Conservation (phyloP, 2,113 vertebrate species). For the Myiopsitta monachus region DNA sequence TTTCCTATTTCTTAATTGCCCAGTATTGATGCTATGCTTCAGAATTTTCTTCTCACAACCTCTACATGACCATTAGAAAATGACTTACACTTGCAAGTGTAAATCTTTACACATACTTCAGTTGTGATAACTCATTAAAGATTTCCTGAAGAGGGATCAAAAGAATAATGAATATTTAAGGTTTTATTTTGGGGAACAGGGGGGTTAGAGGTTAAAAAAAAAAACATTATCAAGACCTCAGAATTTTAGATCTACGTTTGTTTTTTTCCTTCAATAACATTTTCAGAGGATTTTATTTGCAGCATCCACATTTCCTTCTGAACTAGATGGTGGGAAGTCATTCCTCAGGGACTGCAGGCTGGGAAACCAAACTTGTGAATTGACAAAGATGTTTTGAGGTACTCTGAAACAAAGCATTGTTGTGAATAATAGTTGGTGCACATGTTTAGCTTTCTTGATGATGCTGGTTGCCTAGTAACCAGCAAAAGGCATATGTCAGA, state of each 20-base stretch:
- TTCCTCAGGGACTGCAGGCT: not conserved
- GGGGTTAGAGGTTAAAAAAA: rapidly evolving
- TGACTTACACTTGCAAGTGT: not conserved
- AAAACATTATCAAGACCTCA: not conserved
- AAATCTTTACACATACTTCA: not conserved
- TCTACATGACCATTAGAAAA: not conserved
- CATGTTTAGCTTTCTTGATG: not conserved
- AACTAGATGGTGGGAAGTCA: not conserved
- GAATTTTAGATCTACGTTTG: not conserved
- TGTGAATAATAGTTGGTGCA: not conserved
- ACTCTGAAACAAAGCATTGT: not conserved
- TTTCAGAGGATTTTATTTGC: not conserved
- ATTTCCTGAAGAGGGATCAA: not conserved
- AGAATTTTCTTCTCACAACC: not conserved
- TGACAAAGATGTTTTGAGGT: not conserved
- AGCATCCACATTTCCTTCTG: not conserved
- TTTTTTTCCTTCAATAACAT: not conserved
- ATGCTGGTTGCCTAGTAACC: slow-evolving; percentile 34
- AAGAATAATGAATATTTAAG: not conserved
- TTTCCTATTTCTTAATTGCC: not conserved
- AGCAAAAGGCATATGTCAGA: slow-evolving; percentile 25
- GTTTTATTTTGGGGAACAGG: not conserved
- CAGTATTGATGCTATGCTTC: not conserved
- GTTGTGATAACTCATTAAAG: not conserved
- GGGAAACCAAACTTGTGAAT: not conserved